These are phyloP conservation scores for Bufotes viridis DNA, from an alignment of 2,797 vertebrate genomes.

Conservation along the genomic window DNA sequence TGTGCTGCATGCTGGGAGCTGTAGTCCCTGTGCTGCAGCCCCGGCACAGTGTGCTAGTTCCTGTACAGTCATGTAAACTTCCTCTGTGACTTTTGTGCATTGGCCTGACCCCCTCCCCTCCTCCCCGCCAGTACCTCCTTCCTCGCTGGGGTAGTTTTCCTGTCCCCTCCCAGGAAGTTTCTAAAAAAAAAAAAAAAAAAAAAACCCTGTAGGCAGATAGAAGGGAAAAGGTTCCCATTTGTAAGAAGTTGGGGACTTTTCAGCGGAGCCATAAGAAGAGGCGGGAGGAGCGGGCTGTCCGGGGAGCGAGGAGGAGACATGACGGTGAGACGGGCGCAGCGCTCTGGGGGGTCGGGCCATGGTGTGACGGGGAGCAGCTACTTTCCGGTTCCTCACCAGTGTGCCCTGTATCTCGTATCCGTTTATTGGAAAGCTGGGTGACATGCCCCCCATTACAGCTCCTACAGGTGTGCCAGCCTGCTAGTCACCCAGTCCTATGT, in stretches of 20 bases:
- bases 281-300: not conserved
- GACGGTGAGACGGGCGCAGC: slow-evolving; percentile 45
- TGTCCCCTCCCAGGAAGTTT: slow-evolving; percentile 61
- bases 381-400: too few species aligned
- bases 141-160: slow-evolving; percentile 44
- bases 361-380: not conserved
- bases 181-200: slow-evolving; percentile 30
- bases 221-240: not conserved
- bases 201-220: not conserved
- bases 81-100: not conserved
- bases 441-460: not conserved
- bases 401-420: too few species aligned
- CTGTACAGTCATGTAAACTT: slow-evolving; percentile 25
- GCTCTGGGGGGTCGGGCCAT: too few species aligned
- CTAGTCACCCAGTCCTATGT: too few species aligned
- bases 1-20: too few species aligned
- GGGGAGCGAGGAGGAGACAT: slow-evolving; percentile 20
- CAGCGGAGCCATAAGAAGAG: not conserved
- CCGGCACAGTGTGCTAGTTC: slow-evolving; percentile 16
- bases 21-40: too few species aligned
- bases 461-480: not conserved
- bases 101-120: slow-evolving; percentile 19
- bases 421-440: not conserved
- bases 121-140: slow-evolving; percentile 22
- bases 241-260: slow-evolving; percentile 4